Evolutionary conservation across 2,113 vertebrate genomes (phyloP).

Genomic region (Rhea americana): DNA sequence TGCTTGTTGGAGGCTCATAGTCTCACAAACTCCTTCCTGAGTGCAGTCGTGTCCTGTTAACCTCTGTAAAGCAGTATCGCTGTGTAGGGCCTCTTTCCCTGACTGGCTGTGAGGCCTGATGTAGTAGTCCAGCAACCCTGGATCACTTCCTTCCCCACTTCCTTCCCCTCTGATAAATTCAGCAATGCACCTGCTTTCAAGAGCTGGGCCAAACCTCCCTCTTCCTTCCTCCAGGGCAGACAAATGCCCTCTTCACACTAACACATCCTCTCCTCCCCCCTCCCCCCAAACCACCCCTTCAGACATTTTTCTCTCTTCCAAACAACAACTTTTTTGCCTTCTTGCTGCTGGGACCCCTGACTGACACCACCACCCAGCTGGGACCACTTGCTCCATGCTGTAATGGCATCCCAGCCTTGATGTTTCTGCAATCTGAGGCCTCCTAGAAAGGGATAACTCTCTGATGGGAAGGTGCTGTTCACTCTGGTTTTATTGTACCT

Average conservation of each 20-base stretch:
- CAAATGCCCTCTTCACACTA: conserved; percentile 4
- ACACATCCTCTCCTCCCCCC: not conserved
- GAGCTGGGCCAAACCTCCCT: not conserved
- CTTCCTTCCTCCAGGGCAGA: conserved; percentile 43
- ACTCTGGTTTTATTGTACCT: too few relatives aligned
- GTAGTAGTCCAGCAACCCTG: not conserved
- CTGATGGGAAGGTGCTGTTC: not conserved
- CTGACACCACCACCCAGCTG: too few relatives aligned
- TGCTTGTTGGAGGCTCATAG: too few relatives aligned
- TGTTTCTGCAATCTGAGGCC: not conserved
- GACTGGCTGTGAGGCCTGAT: fast-evolving
- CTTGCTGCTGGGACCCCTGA: not conserved
- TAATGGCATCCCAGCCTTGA: not conserved
- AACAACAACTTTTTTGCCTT: not conserved
- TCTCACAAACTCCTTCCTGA: too few relatives aligned
- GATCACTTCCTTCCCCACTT: conserved; percentile 37
- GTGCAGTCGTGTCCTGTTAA: not conserved
- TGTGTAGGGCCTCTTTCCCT: not conserved
- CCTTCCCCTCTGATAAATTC: conserved; percentile 41
- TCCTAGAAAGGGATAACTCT: fast-evolving
- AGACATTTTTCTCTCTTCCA: not conserved
- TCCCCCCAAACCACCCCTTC: not conserved
- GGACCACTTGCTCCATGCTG: fast-evolving
- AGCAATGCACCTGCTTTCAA: conserved; percentile 20
- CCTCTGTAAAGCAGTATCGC: fast-evolving